Evolutionary conservation across 2,797 vertebrate genomes (phyloP).

Genomic region (Harpagifer antarcticus): DNA sequence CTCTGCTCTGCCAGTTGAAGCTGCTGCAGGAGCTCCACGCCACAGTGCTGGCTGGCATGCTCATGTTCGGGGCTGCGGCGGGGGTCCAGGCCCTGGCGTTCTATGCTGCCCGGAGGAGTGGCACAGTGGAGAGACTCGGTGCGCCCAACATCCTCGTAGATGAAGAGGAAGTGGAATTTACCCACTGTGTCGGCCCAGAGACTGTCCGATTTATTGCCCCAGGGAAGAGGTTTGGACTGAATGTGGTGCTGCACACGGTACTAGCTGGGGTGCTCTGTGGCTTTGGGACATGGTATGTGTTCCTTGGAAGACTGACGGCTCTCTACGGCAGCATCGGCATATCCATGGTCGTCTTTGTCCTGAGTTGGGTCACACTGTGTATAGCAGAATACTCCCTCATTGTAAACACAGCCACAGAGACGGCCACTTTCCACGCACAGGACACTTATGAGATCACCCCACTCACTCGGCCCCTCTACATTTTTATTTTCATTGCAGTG

Average conservation of each 20-base stretch:
- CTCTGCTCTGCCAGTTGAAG: constrained; percentile 90
- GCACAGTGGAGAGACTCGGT: constrained; percentile 89
- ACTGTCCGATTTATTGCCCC: constrained; percentile 95
- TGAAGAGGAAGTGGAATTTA: constrained; percentile 97
- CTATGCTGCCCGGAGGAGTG: constrained; percentile 86
- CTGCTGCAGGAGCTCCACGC: constrained; percentile 88
- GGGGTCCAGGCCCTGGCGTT: constrained; percentile 89
- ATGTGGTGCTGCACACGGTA: constrained; percentile 90
- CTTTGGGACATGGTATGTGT: constrained; percentile 96
- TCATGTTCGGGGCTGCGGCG: constrained; percentile 91
- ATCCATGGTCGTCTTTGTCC: constrained; percentile 88
- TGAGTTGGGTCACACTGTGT: constrained; percentile 96
- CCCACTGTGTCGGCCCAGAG: constrained; percentile 92
- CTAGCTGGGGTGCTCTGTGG: constrained; percentile 93
- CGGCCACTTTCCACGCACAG: constrained; percentile 95
- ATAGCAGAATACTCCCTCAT: constrained; percentile 96
- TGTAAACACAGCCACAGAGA: constrained; percentile 95
- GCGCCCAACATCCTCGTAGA: constrained; percentile 90
- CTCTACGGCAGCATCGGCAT: constrained; percentile 89
- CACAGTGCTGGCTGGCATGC: constrained; percentile 89
- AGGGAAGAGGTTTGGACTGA: constrained; percentile 93
- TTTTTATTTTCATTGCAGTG: constrained; percentile 92
- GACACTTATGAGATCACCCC: constrained; percentile 96
- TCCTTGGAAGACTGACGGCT: constrained; percentile 89
- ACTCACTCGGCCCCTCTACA: constrained; percentile 95